These are phyloP conservation scores for Sebastes hubbsi DNA, from an alignment of 2,797 vertebrate genomes.

Conservation along the genomic window DNA sequence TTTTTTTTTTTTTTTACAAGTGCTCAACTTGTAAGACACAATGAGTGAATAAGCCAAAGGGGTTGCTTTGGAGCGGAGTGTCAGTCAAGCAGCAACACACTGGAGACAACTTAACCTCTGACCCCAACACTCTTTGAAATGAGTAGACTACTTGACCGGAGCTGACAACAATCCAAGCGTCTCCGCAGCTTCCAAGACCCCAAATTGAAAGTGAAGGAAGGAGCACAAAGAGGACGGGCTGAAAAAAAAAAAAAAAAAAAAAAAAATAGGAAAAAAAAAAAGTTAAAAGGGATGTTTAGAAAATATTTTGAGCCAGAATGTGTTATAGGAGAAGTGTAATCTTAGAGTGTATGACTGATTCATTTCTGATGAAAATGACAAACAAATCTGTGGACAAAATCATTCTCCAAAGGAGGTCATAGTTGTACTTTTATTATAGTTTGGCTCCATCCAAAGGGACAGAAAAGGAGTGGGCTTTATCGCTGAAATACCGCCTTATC, in stretches of 20 bases:
- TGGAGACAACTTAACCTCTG: conserved; percentile 91
- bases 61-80: conserved; percentile 76
- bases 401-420: background rate
- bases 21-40: conserved; percentile 86
- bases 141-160: conserved; percentile 84
- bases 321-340: background rate
- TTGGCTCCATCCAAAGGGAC: conserved; percentile 1
- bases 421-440: conserved; percentile 5
- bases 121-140: conserved; percentile 87
- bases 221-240: conserved; percentile 54
- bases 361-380: conserved; percentile 10
- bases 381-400: conserved; percentile 1
- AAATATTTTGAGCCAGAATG: conserved; percentile 4
- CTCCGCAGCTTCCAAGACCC: conserved; percentile 64
- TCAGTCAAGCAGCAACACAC: conserved; percentile 87
- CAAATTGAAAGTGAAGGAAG: conserved; percentile 75
- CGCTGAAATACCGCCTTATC: conserved; percentile 70
- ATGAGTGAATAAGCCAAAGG: conserved; percentile 78
- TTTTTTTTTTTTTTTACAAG: conserved; percentile 75
- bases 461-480: conserved; percentile 57
- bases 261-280: conserved; percentile 2
- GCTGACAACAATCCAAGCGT: conserved; percentile 81
- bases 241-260: background rate
- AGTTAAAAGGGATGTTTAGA: conserved; percentile 27
- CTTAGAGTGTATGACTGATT: background rate